Percentiles rank a stretch among this genome's conserved stretches.
Evolutionary conservation across 1,140 invertebrate genomes (phyloP).

Genomic region (Vanessa tameamea): DNA sequence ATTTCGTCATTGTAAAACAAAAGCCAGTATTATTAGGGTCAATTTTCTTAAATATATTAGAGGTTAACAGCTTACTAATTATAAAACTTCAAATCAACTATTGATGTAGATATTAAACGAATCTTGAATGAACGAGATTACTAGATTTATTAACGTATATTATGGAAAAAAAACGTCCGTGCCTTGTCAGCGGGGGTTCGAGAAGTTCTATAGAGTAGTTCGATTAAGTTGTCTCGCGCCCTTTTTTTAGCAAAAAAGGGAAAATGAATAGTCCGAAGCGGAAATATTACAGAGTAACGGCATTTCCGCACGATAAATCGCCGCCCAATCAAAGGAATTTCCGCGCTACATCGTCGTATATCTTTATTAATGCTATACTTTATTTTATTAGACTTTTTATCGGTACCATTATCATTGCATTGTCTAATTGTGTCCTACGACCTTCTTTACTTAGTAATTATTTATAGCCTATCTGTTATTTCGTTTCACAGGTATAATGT

Average conservation of each 20-base stretch:
- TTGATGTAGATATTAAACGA: too few species aligned
- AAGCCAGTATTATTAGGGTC: too few species aligned
- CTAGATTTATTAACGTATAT: too few species aligned
- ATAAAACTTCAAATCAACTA: too few species aligned
- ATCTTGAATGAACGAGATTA: too few species aligned
- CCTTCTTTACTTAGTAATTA: constrained; percentile 38
- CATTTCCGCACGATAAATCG: constrained; percentile 80
- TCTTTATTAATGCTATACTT: constrained; percentile 78
- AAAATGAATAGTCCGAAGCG: constrained; percentile 73
- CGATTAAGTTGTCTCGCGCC: constrained; percentile 78
- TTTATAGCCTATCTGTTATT: constrained; percentile 30
- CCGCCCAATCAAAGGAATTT: constrained; percentile 76
- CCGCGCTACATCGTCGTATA: constrained; percentile 59
- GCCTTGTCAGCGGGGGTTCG: constrained; percentile 33
- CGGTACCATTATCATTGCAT: constrained; percentile 63
- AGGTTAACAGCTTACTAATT: too few species aligned
- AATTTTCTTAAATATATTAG: too few species aligned
- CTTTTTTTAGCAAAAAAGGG: constrained; percentile 78
- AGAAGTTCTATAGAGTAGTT: constrained; percentile 48
- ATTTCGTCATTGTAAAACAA: background rate
- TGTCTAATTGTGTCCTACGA: constrained; percentile 54
- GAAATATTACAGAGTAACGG: constrained; percentile 79
- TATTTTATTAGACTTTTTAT: constrained; percentile 79
- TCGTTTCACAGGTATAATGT: background rate
- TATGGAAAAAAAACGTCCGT: constrained; percentile 8